Percentiles rank a stretch among this genome's conserved stretches.
Conservation (phyloP, 2,888 invertebrate species). For the Macrosoma leucophasiata region DNA sequence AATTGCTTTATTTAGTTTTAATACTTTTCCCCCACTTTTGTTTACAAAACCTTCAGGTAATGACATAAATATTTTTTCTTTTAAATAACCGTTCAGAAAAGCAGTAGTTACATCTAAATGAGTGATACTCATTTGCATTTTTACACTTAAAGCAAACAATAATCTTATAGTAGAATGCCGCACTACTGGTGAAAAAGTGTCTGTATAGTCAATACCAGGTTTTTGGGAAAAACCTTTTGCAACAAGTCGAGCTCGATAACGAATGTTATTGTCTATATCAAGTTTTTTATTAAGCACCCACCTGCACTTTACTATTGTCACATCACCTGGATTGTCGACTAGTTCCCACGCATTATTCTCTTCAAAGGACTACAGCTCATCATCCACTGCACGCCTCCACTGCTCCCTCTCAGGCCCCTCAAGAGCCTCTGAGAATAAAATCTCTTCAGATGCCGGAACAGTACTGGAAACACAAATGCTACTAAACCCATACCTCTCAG, state of each 20-base stretch:
- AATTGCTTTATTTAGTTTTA: conserved; percentile 11
- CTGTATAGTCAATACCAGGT: conserved; percentile 12
- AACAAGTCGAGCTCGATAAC: conserved; percentile 15
- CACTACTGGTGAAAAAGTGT: conserved; percentile 10
- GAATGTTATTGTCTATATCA: conserved; percentile 10
- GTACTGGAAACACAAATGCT: conserved; percentile 2
- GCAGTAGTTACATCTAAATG: conserved; percentile 11
- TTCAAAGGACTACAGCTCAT: conserved; percentile 14
- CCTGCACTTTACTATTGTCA: conserved; percentile 9
- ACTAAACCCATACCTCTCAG: too few relatives aligned
- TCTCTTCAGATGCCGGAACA: conserved; percentile 5
- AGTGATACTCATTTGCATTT: conserved; percentile 2
- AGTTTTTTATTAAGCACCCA: conserved; percentile 12
- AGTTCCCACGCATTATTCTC: conserved; percentile 15
- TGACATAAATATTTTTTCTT: conserved; percentile 16
- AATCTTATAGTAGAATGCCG: conserved; percentile 15
- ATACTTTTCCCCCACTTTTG: conserved; percentile 16
- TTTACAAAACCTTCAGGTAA: conserved; percentile 16
- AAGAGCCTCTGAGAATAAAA: conserved; percentile 9
- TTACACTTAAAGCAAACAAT: conserved; percentile 11
- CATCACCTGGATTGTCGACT: conserved; percentile 10
- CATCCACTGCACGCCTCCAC: conserved; percentile 11
- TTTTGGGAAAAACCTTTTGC: conserved; percentile 19
- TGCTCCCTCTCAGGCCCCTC: conserved; percentile 11
- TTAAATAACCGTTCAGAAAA: conserved; percentile 10